Evolutionary conservation across 2,797 vertebrate genomes (phyloP).

Genomic region (Urosaurus nigricauda): DNA sequence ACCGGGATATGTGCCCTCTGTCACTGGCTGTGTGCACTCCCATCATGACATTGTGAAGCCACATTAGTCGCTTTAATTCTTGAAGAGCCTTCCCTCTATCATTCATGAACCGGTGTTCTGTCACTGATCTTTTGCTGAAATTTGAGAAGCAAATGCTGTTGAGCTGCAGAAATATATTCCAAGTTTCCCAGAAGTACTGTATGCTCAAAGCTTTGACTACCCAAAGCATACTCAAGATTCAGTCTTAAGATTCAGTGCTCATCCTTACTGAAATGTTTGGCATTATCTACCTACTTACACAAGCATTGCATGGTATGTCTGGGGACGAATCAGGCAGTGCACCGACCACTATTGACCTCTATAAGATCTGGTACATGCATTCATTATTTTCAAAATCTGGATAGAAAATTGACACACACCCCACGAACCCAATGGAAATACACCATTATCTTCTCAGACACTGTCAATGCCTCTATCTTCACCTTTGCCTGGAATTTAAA

Average conservation of each 20-base stretch:
- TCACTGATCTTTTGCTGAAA: constrained; percentile 70
- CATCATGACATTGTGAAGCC: constrained; percentile 83
- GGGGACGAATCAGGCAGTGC: not conserved
- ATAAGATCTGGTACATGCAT: not conserved
- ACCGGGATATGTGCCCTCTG: constrained; percentile 55
- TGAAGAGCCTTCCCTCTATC: constrained; percentile 77
- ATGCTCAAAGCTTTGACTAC: too few species aligned
- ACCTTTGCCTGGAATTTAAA: not conserved
- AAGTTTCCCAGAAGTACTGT: not conserved
- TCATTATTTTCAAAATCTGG: not conserved
- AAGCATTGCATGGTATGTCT: not conserved
- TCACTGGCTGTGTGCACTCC: constrained; percentile 83
- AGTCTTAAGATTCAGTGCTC: not conserved
- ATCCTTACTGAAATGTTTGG: not conserved
- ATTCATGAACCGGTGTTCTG: constrained; percentile 69
- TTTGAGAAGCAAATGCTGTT: constrained; percentile 21
- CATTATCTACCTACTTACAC: not conserved
- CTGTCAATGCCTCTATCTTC: not conserved
- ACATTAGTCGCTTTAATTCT: constrained; percentile 84
- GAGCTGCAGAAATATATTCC: not conserved
- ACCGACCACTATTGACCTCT: not conserved
- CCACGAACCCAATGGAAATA: not conserved
- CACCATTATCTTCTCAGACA: not conserved
- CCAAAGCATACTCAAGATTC: too few species aligned
- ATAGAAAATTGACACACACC: not conserved